A percentile compares a stretch with the other conserved stretches of the same genome.
These are phyloP conservation scores for Pristionchus fissidentatus DNA, from an alignment of 2,888 invertebrate genomes.

Conservation along the genomic window DNA sequence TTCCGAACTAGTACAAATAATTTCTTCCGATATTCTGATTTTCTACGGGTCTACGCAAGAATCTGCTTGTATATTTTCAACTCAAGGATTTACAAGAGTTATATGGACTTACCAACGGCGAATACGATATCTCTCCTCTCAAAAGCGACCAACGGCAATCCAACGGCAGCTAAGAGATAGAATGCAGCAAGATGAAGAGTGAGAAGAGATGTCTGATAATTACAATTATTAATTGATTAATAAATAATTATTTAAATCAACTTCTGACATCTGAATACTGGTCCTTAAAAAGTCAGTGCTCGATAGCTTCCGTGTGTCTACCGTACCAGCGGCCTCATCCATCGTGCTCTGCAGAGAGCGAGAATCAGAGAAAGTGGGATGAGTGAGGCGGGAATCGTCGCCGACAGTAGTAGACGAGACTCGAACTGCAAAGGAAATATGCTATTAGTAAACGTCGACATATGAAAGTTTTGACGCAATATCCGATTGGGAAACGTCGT, in stretches of 20 bases:
- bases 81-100: no score
- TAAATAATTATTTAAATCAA: neutral
- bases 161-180: conserved; percentile 1
- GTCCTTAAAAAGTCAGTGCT: neutral
- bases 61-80: no score
- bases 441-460: conserved; percentile 13
- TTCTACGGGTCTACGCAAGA: no score
- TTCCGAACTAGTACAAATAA: no score
- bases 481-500: neutral
- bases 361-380: conserved; percentile 38
- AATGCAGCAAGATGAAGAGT: conserved; percentile 36
- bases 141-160: conserved; percentile 20
- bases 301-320: neutral
- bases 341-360: conserved; percentile 36
- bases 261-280: conserved; percentile 13
- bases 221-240: neutral
- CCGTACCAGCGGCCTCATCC: conserved; percentile 45
- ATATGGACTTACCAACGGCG: conserved; percentile 3
- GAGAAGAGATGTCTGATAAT: conserved; percentile 24
- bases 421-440: conserved; percentile 49
- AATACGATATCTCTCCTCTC: conserved; percentile 12
- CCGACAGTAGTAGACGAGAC: conserved; percentile 23
- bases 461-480: neutral
- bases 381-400: conserved; percentile 9
- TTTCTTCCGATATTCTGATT: no score